Base-by-base conservation (phyloP, 37 sponge, comb jelly and placozoan genomes). In the Lycopodina hypogea region DNA sequence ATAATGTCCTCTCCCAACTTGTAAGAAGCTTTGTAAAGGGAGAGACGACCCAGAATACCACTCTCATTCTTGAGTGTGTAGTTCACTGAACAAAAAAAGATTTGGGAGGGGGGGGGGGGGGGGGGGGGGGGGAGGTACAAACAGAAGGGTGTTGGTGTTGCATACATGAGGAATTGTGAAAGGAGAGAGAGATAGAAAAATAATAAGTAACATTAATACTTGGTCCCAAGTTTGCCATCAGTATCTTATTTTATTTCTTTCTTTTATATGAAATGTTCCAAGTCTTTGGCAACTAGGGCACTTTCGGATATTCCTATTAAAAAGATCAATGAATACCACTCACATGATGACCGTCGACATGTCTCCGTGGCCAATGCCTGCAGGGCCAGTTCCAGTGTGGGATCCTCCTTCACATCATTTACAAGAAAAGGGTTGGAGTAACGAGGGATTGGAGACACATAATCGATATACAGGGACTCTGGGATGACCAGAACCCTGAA, bases 1-100 rank as follows among this genome's bases (percentile, higher is more conserved):
- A 70, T 77, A 23, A 94, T 69, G 36, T 91, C 93, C 30, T 94
- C 95, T 18, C 95, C 95, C n/a, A 94, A 63, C 45, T 91, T 88
- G 58, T 91, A 94, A 12, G 88, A 80, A 18, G 84, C 33, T 45
- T 88, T 87, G 69, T 81, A 86, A 34, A 88, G 58, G 9, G 89
- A 71, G 33, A 90, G 7, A 26, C 83, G 57, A 14, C 90, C 95
- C 6, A 94, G 24, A 0, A 80, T 37, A 17, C 86, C 95, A 62
- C 58, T 45, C 11, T 78, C 68, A 38, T 70, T 88, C 72, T 83
- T 90, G 26, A 94, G 68, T 9, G 86, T 88, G 62, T 84, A 88
- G 30, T 82, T 88, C 70, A 74, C 95, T 94, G 64, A 3, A 66
- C 12, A 42, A 51, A 51, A 35, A 58, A 56, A 17, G 21, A 74